These are phyloP conservation scores for Catostylus mosaicus DNA, from an alignment of 30 jellyfish, hydroid and myxozoan species.

Conservation along the genomic window DNA sequence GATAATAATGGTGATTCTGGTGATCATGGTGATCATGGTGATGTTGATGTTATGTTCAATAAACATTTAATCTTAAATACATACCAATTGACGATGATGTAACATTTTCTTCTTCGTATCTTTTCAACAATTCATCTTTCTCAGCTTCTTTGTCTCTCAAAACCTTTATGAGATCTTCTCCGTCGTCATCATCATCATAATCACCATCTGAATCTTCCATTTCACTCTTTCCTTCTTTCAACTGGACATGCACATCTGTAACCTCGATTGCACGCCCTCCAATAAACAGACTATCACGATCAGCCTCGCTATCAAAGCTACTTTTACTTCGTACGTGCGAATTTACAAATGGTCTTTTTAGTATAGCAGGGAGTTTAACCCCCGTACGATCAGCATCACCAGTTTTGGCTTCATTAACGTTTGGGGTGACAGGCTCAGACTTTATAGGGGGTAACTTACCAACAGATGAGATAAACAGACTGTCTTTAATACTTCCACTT, in stretches of 20 bases:
- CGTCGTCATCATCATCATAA: slow-evolving; percentile 32
- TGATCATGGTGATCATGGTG: too few relatives aligned
- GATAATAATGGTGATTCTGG: too few relatives aligned
- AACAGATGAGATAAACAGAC: slow-evolving; percentile 51
- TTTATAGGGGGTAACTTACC: slow-evolving; percentile 60
- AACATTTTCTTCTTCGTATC: not conserved
- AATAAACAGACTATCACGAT: slow-evolving; percentile 17
- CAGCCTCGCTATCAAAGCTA: slow-evolving; percentile 2
- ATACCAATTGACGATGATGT: not conserved
- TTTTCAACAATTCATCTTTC: not conserved
- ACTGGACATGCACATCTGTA: slow-evolving; percentile 25
- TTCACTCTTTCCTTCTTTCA: slow-evolving; percentile 14
- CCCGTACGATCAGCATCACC: slow-evolving; percentile 11
- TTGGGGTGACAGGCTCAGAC: slow-evolving; percentile 66
- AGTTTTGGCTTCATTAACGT: not conserved
- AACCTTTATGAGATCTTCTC: slow-evolving; percentile 36
- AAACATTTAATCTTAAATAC: not conserved
- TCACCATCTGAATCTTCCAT: not conserved
- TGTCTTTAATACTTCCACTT: slow-evolving; percentile 16
- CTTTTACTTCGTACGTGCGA: not conserved
- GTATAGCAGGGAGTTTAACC: slow-evolving; percentile 28
- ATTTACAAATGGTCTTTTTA: not conserved
- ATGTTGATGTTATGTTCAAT: too few relatives aligned
- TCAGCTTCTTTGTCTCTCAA: slow-evolving; percentile 15
- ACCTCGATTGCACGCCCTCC: slow-evolving; percentile 72